Percentiles rank a stretch among this genome's conserved stretches.
Conservation (phyloP, 2,888 invertebrate species). For the Oscheius sp. region DNA sequence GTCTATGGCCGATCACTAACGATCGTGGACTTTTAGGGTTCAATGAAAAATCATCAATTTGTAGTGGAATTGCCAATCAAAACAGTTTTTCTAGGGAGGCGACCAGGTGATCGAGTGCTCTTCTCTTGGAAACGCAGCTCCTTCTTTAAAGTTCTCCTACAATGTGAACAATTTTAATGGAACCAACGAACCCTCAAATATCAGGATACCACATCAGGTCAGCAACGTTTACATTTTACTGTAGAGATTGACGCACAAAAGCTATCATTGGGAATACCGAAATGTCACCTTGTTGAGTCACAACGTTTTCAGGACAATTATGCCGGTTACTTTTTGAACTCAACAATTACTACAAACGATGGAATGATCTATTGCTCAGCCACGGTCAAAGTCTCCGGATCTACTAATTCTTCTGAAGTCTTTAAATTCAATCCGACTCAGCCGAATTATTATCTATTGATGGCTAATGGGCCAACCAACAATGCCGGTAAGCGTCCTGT, state of each 20-base stretch:
- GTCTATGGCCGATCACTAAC: neutral
- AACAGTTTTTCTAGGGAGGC: constrained; percentile 25
- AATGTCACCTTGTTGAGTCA: neutral
- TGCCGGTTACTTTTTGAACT: neutral
- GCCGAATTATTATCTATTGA: constrained; percentile 8
- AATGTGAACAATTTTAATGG: constrained; percentile 20
- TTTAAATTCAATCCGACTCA: constrained; percentile 3
- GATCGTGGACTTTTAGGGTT: neutral
- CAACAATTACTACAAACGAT: neutral
- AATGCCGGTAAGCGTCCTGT: constrained; percentile 6
- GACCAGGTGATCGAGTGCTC: constrained; percentile 49
- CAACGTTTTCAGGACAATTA: neutral
- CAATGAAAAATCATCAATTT: neutral
- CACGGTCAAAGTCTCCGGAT: constrained; percentile 3
- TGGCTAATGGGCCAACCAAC: constrained; percentile 25
- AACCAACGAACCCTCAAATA: constrained; percentile 18
- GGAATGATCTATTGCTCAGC: constrained; percentile 19
- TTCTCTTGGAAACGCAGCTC: constrained; percentile 29
- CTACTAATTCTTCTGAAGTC: neutral
- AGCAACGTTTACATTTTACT: neutral
- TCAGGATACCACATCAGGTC: constrained; percentile 35
- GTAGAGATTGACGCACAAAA: neutral
- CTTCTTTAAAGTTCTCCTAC: constrained; percentile 44
- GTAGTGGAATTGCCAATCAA: neutral
- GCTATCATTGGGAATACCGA: neutral